Conservation (phyloP, 2,888 invertebrate species). For the Nycteola revayana region DNA sequence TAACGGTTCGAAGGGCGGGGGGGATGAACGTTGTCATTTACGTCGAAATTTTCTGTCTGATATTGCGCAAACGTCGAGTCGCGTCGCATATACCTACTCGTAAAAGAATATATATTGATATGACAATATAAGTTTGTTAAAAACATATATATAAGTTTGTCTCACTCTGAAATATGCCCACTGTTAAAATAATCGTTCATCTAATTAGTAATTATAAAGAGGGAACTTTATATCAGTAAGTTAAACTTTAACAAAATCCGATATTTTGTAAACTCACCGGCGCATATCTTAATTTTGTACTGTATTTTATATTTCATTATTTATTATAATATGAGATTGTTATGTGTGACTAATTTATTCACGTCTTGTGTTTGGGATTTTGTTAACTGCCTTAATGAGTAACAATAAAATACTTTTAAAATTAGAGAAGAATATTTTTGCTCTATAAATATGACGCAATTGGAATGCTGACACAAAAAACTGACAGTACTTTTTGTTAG, state of each 20-base stretch:
- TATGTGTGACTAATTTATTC: conserved; percentile 23
- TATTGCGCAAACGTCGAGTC: no score
- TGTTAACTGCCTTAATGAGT: neutral
- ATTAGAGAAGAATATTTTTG: no score
- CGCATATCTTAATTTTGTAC: conserved; percentile 11
- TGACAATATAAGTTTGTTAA: no score
- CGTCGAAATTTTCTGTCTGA: no score
- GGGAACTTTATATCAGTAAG: conserved; percentile 20
- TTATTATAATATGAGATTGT: conserved; percentile 6
- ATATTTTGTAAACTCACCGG: conserved; percentile 26
- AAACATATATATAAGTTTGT: neutral
- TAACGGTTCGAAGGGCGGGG: no score
- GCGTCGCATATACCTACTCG: no score
- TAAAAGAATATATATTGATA: no score
- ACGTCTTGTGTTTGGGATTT: conserved; percentile 8
- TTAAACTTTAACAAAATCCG: conserved; percentile 23
- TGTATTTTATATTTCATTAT: conserved; percentile 4
- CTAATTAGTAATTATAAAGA: conserved; percentile 34
- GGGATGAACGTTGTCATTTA: no score
- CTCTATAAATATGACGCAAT: no score
- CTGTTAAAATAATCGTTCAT: conserved; percentile 22
- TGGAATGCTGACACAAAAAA: no score
- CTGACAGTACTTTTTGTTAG: no score
- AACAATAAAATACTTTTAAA: no score
- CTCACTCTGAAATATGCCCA: conserved; percentile 28